Evolutionary conservation across 2,888 invertebrate species (phyloP), one percentile per base, ranked within the genome.

Genomic region (Pterobdella sp.): DNA sequence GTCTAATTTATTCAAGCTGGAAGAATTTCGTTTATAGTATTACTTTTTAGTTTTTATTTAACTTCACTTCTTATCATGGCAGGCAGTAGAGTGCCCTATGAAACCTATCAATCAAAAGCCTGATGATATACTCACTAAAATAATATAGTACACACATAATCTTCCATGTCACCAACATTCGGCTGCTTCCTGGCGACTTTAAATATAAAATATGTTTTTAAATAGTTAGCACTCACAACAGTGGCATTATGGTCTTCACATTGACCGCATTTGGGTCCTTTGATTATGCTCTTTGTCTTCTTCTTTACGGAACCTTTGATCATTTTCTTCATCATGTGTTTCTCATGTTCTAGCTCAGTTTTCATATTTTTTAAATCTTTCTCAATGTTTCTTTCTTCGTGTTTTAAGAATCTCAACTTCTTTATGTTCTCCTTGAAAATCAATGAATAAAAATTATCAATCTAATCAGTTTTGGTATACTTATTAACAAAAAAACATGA

Each of bases 171-270:
- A n/a, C n/a, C n/a, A n/a, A n/a, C n/a, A n/a, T n/a, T n/a, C n/a
- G n/a, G n/a, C n/a, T n/a, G n/a, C n/a, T n/a, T n/a, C n/a, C n/a
- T n/a, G n/a, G n/a, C n/a, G n/a, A n/a, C n/a, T n/a, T n/a, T n/a
- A n/a, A n/a, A n/a, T n/a, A n/a, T n/a, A n/a, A n/a, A n/a, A n/a
- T n/a, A n/a, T n/a, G n/a, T n/a, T n/a, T n/a, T n/a, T n/a, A n/a
- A n/a, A n/a, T n/a, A n/a, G n/a, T 18, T 18, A 3, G 18, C 22
- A 1, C 80, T 77, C 74, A 83, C 83, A 77, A 82, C 80, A 29
- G 81, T 79, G 22, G 83, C 83, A 14, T 76, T 73, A 71, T 81
- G 79, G 37, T 81, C 80, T 73, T 84, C 84, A 79, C 84, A 84
- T 78, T 84, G 84, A 0, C 84, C 84, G 80, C 84, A 84, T 69